Conservation (phyloP, 2,797 vertebrate species). For the Distichodus sexfasciatus region DNA sequence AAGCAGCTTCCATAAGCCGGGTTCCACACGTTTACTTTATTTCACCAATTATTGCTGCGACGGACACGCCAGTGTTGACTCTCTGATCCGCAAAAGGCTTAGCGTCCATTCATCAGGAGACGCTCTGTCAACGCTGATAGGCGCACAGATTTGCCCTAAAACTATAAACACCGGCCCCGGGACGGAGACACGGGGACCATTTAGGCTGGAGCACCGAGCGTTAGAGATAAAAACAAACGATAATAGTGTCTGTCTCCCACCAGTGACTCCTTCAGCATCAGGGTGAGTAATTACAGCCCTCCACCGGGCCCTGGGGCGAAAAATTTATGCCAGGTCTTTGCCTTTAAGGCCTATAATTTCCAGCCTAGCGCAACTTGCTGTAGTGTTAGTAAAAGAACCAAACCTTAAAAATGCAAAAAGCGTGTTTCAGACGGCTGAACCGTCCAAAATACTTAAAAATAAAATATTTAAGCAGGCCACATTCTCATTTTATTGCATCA, state of each 20-base stretch:
- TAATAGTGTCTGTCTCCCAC: constrained; percentile 94
- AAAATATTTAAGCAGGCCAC: too few relatives aligned
- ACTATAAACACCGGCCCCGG: constrained; percentile 92
- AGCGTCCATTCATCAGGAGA: constrained; percentile 97
- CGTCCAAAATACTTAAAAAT: too few relatives aligned
- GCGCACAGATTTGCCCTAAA: constrained; percentile 89
- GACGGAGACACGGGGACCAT: constrained; percentile 88
- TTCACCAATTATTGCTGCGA: constrained; percentile 89
- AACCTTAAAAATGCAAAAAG: too few relatives aligned
- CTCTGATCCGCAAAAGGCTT: constrained; percentile 91
- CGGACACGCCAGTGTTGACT: constrained; percentile 86
- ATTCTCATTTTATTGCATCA: too few relatives aligned
- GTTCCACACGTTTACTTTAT: constrained; percentile 88
- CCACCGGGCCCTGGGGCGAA: constrained; percentile 73
- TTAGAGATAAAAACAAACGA: constrained; percentile 95
- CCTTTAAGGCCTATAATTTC: too few relatives aligned
- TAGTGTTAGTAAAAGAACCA: too few relatives aligned
- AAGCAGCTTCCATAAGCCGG: constrained; percentile 77
- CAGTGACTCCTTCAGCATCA: too few relatives aligned
- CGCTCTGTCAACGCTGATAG: too few relatives aligned
- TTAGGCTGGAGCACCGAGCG: constrained; percentile 90
- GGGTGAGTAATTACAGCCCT: constrained; percentile 80
- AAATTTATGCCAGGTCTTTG: too few relatives aligned
- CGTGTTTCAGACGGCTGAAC: too few relatives aligned
- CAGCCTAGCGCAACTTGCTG: too few relatives aligned